phyloP scores from a whole-genome alignment of 2,797 vertebrate genomes.

The Otolemur crassicaudatus region DNA sequence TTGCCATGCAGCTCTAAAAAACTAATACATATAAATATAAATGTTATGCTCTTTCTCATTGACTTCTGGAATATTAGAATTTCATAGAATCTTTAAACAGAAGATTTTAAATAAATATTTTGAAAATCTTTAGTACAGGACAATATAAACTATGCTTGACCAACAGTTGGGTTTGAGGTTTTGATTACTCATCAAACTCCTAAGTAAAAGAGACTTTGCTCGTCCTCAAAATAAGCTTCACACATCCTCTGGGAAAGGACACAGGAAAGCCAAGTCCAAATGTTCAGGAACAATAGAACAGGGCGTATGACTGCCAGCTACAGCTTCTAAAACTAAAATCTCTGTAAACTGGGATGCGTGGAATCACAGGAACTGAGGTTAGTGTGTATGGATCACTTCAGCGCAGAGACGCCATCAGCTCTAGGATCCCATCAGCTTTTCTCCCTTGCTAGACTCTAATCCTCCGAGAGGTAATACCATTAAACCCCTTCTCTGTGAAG shows the following conservation, averaged over 20 bases:
- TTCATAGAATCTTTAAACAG: neutral
- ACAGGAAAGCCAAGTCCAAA: neutral
- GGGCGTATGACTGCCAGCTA: neutral
- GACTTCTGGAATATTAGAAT: neutral
- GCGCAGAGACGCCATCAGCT: neutral
- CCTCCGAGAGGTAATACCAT: neutral
- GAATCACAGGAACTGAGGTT: neutral
- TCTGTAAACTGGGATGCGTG: accelerated
- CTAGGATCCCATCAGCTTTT: neutral
- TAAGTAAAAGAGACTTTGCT: neutral
- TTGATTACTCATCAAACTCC: neutral
- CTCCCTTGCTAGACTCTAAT: neutral
- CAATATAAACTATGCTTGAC: neutral
- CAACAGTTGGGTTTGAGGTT: neutral
- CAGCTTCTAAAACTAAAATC: neutral
- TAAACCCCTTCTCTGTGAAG: neutral
- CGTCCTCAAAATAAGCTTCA: neutral
- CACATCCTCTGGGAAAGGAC: neutral
- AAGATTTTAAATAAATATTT: neutral
- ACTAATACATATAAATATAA: neutral
- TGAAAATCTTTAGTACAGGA: neutral
- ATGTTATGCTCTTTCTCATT: neutral
- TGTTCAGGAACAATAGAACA: neutral
- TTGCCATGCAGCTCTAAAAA: neutral
- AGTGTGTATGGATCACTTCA: neutral